Evolutionary conservation across 2,113 vertebrate species (phyloP).

Genomic region (Hypomesus transpacificus): DNA sequence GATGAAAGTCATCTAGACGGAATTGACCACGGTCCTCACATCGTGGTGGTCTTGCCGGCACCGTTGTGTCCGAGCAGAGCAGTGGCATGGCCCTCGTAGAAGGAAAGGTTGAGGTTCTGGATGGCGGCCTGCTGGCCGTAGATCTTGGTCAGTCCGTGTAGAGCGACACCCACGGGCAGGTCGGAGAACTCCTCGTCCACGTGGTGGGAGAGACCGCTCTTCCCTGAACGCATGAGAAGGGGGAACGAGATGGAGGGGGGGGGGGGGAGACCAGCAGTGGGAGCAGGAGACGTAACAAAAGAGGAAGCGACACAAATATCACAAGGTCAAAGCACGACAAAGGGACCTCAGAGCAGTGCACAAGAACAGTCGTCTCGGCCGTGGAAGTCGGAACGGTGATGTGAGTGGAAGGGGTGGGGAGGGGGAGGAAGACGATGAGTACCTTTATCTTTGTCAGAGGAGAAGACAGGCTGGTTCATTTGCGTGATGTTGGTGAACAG

Average conservation of each 20-base stretch:
- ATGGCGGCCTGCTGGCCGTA: conserved; percentile 84
- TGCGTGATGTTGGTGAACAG: conserved; percentile 84
- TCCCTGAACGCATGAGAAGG: conserved; percentile 49
- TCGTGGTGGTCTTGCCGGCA: conserved; percentile 96
- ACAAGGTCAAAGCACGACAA: too few relatives aligned
- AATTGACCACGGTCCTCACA: conserved; percentile 65
- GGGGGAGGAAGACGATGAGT: conserved; percentile 10
- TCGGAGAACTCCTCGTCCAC: conserved; percentile 77
- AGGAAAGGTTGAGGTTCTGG: conserved; percentile 86
- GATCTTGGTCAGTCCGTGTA: conserved; percentile 85
- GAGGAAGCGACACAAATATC: background rate
- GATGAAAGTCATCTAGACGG: background rate
- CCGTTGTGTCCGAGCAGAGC: conserved; percentile 93
- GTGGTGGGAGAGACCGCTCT: conserved; percentile 58
- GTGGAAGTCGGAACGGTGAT: too few relatives aligned
- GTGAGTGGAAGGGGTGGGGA: background rate
- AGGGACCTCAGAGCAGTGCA: background rate
- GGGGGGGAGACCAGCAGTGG: background rate
- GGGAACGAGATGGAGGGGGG: conserved; percentile 11
- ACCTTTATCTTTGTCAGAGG: conserved; percentile 63
- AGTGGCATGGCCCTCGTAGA: conserved; percentile 93
- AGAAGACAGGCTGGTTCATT: conserved; percentile 65
- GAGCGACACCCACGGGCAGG: conserved; percentile 82
- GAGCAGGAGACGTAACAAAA: conserved; percentile 3
- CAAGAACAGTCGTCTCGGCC: too few relatives aligned